Percentiles rank a stretch among this genome's conserved stretches.
Evolutionary conservation across 2,888 invertebrate species (phyloP).

Genomic region (Torymus aiolomorphi): DNA sequence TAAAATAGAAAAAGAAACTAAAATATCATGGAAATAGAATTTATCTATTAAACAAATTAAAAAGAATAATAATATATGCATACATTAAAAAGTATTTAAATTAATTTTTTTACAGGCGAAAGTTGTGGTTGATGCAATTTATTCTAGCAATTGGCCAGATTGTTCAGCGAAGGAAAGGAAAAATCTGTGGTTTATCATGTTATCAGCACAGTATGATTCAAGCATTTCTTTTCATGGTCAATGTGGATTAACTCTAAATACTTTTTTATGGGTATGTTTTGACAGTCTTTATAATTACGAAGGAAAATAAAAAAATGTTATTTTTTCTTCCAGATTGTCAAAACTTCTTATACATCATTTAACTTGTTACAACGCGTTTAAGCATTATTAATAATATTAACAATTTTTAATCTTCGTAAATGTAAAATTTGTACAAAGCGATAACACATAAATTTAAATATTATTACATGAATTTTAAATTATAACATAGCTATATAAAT

Average conservation of each 20-base stretch:
- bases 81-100: not conserved
- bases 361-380: conserved; percentile 34
- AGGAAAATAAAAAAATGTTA: not conserved
- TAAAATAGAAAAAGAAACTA: no score
- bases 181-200: conserved; percentile 47
- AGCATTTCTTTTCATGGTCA: conserved; percentile 52
- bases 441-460: no score
- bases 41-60: no score
- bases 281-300: not conserved
- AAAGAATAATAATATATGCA: no score
- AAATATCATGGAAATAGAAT: no score
- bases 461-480: no score
- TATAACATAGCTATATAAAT: no score
- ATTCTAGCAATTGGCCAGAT: conserved; percentile 45
- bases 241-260: conserved; percentile 41
- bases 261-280: conserved; percentile 49
- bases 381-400: no score
- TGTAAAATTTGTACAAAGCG: no score
- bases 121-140: conserved; percentile 36
- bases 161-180: not conserved
- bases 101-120: conserved; percentile 40
- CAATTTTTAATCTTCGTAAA: no score
- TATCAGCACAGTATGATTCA: conserved; percentile 17
- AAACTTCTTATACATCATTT: conserved; percentile 26
- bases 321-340: no score